A percentile compares a stretch with the other conserved stretches of the same genome.
These are phyloP conservation scores for Aspidiotus destructor DNA, from an alignment of 2,888 invertebrate species.

Conservation along the genomic window DNA sequence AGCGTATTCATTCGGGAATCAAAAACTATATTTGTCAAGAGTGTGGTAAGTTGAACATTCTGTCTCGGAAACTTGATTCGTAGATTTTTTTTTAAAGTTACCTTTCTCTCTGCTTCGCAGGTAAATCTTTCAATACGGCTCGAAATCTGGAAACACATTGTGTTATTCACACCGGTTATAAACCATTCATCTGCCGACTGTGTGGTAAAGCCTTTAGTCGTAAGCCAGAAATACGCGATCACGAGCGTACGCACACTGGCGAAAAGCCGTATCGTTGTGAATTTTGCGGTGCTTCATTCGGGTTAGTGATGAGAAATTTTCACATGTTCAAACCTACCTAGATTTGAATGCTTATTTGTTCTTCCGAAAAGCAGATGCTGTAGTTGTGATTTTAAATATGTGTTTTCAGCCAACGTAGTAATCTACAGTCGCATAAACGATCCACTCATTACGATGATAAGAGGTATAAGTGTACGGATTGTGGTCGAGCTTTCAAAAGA, in stretches of 20 bases:
- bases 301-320: constrained; percentile 38
- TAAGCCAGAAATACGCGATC: constrained; percentile 67
- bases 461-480: constrained; percentile 58
- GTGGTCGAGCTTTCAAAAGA: constrained; percentile 64
- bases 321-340: not conserved
- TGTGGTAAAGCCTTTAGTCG: constrained; percentile 68
- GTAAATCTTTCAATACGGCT: constrained; percentile 64
- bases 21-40: constrained; percentile 59
- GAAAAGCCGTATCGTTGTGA: constrained; percentile 72
- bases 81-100: not conserved
- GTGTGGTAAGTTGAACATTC: constrained; percentile 47
- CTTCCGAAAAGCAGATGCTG: too few species aligned
- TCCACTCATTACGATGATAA: constrained; percentile 70
- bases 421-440: constrained; percentile 67
- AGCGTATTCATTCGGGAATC: constrained; percentile 59
- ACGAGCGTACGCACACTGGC: constrained; percentile 70
- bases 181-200: constrained; percentile 57
- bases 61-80: not conserved
- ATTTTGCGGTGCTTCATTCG: constrained; percentile 64
- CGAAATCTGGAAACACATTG: constrained; percentile 70
- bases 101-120: constrained; percentile 41
- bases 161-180: constrained; percentile 65
- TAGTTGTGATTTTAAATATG: not conserved
- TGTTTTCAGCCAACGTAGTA: constrained; percentile 58
- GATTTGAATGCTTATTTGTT: too few species aligned